phyloP scores from a whole-genome alignment of 1,140 invertebrate genomes.

The Aphidius ervi region DNA sequence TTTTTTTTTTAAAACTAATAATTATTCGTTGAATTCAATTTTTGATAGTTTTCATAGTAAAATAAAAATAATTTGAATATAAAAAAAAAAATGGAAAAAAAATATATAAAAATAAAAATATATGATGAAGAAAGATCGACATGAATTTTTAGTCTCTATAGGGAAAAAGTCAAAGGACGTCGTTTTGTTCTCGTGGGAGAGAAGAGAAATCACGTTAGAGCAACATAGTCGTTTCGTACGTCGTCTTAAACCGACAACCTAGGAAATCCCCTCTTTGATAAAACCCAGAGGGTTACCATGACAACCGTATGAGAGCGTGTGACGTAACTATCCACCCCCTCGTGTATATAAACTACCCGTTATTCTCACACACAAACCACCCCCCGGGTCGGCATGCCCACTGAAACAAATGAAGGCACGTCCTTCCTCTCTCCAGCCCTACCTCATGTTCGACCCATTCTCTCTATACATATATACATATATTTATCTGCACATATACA shows the following conservation, averaged over 20 bases:
- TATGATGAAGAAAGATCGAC: too few species aligned
- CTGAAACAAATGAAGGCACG: constrained; percentile 56
- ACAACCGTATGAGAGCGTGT: constrained; percentile 43
- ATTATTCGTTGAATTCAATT: too few species aligned
- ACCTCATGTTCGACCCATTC: constrained; percentile 17
- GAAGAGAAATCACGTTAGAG: not conserved
- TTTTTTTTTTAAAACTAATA: too few species aligned
- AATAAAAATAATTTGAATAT: too few species aligned
- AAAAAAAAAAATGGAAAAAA: too few species aligned
- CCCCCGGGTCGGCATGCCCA: constrained; percentile 33
- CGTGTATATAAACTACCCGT: too few species aligned
- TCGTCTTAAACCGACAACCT: constrained; percentile 48
- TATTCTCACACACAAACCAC: too few species aligned
- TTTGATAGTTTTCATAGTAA: too few species aligned
- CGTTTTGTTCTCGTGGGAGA: constrained; percentile 14
- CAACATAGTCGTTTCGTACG: constrained; percentile 25
- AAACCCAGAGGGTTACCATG: constrained; percentile 51
- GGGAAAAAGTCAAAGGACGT: constrained; percentile 6
- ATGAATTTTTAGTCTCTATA: too few species aligned
- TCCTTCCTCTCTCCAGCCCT: constrained; percentile 34
- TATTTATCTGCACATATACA: too few species aligned
- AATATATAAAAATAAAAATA: too few species aligned
- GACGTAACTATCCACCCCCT: constrained; percentile 48
- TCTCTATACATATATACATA: constrained; percentile 1
- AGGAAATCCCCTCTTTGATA: constrained; percentile 46